phyloP scores from a whole-genome alignment of 2,888 invertebrate species.

The Megaustenia siamemsis region DNA sequence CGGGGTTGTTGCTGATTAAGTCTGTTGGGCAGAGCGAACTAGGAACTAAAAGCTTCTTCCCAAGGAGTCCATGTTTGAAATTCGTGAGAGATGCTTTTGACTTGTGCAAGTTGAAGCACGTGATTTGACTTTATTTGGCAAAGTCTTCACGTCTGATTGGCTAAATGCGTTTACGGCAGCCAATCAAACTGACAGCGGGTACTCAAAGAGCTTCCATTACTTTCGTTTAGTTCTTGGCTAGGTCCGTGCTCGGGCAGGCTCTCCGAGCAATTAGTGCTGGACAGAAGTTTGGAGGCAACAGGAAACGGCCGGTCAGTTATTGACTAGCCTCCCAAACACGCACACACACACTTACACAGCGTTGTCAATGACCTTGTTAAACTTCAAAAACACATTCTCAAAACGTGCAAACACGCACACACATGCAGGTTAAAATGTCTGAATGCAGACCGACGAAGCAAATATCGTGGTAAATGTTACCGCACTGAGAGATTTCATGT shows the following conservation, averaged over 20 bases:
- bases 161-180: constrained; percentile 14
- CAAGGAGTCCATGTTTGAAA: neutral
- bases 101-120: constrained; percentile 14
- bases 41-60: neutral
- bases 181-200: neutral
- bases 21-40: neutral
- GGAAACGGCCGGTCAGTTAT: constrained; percentile 4
- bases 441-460: too few species aligned
- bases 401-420: too few species aligned
- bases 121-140: constrained; percentile 19
- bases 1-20: neutral
- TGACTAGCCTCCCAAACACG: neutral
- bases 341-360: neutral
- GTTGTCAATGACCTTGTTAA: too few species aligned
- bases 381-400: too few species aligned
- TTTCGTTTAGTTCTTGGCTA: neutral
- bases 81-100: neutral
- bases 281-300: neutral
- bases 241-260: neutral
- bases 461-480: too few species aligned
- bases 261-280: neutral
- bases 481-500: too few species aligned
- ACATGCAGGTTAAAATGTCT: too few species aligned
- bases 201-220: constrained; percentile 26
- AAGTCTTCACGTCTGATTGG: constrained; percentile 32